A percentile compares a stretch with the other conserved stretches of the same genome.
Evolutionary conservation across 2,797 vertebrate genomes (phyloP).

Genomic region (Syndactyla subalaris): DNA sequence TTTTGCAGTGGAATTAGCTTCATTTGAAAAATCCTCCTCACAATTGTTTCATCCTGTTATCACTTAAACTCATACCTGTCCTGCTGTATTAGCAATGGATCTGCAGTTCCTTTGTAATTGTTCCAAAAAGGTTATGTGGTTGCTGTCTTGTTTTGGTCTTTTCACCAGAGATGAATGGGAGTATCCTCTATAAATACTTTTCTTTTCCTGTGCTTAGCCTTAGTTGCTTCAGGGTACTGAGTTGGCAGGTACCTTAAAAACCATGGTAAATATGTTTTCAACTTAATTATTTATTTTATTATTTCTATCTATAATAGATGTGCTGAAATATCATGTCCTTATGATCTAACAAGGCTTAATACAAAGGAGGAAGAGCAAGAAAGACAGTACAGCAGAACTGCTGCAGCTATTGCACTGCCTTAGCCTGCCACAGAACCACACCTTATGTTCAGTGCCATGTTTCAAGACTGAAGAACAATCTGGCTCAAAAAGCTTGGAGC

Average conservation of each 20-base stretch:
- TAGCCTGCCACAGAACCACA: neutral
- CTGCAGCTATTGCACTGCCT: neutral
- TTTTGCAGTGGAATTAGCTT: neutral
- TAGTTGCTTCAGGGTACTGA: neutral
- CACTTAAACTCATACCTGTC: neutral
- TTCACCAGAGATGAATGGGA: neutral
- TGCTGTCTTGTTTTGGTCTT: neutral
- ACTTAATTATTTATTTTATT: neutral
- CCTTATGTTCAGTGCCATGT: accelerated
- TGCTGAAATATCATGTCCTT: neutral
- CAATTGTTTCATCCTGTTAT: neutral
- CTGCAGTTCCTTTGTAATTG: neutral
- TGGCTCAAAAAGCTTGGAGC: accelerated
- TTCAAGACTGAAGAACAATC: neutral
- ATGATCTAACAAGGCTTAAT: neutral
- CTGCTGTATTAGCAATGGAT: neutral
- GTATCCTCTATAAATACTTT: neutral
- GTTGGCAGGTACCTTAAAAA: neutral
- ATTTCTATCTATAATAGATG: neutral
- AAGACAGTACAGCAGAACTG: neutral
- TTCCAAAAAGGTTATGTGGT: neutral
- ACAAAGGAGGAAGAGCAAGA: neutral
- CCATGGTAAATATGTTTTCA: neutral
- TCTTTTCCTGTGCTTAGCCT: neutral
- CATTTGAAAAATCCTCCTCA: neutral